Percentiles rank a stretch among this genome's conserved stretches.
phyloP scores from a whole-genome alignment of 2,113 vertebrate genomes.

The Uria lomvia region DNA sequence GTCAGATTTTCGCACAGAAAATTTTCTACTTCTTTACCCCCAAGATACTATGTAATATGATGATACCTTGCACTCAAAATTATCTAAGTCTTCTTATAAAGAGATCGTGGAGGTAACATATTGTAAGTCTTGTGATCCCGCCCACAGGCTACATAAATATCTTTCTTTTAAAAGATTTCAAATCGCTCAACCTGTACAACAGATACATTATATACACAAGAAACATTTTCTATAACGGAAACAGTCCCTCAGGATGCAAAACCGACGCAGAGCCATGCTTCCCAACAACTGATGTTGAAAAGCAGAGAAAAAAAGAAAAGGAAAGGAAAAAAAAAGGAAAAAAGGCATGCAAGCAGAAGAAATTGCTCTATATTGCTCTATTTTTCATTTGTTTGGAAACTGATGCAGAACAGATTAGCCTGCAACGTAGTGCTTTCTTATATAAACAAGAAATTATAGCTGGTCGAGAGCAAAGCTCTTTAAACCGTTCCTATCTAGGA shows the following conservation, averaged over 20 bases:
- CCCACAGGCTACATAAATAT: neutral
- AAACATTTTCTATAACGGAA: neutral
- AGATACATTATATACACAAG: neutral
- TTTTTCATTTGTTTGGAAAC: neutral
- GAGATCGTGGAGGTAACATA: neutral
- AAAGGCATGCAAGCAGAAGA: neutral
- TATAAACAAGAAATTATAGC: neutral
- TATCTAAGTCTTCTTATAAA: neutral
- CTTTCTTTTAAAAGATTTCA: neutral
- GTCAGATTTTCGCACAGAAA: neutral
- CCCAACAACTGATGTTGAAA: neutral
- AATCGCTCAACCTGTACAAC: neutral
- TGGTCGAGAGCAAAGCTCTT: neutral
- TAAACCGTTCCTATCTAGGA: neutral
- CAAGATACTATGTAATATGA: neutral
- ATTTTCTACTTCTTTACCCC: neutral
- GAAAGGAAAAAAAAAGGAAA: rapidly evolving
- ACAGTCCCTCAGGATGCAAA: neutral
- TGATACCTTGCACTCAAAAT: neutral
- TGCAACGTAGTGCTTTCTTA: neutral
- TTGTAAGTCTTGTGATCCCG: neutral
- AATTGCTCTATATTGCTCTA: neutral
- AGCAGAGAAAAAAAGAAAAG: neutral
- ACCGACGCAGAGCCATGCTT: neutral
- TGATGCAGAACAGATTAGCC: neutral